Conservation (phyloP, 2,888 invertebrate species). For the Drosophila pseudotakahashii region DNA sequence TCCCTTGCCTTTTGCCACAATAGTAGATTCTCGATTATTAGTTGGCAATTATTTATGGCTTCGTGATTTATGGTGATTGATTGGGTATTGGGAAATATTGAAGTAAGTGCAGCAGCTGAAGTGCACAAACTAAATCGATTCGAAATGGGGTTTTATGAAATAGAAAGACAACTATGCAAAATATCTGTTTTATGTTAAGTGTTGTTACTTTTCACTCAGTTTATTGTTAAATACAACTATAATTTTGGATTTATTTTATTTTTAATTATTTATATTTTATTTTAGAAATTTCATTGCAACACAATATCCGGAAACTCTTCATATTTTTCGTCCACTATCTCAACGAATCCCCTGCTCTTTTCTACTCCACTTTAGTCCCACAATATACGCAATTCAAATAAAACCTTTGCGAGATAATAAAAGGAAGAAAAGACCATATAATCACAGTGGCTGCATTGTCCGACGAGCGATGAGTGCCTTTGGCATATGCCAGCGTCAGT, state of each 20-base stretch:
- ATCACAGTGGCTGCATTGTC: conserved; percentile 50
- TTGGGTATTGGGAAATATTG: conserved; percentile 15
- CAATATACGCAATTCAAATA: conserved; percentile 5
- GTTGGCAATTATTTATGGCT: conserved; percentile 36
- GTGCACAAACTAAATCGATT: conserved; percentile 1
- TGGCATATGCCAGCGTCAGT: conserved; percentile 64
- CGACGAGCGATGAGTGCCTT: conserved; percentile 30
- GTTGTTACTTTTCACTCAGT: too few species aligned
- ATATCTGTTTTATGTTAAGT: too few species aligned
- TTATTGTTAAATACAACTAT: too few species aligned
- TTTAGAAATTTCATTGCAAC: too few species aligned
- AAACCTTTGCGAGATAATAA: conserved; percentile 32
- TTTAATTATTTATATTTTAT: too few species aligned
- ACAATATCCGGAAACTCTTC: background rate
- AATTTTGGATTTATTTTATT: too few species aligned
- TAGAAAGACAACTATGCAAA: too few species aligned
- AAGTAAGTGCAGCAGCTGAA: conserved; percentile 11
- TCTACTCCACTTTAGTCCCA: background rate
- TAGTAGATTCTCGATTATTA: conserved; percentile 16
- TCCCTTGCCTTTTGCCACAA: background rate
- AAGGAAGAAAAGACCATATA: conserved; percentile 46
- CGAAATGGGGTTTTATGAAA: too few species aligned
- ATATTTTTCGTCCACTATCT: background rate
- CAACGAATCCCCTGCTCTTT: background rate
- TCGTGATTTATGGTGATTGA: conserved; percentile 21